Percentiles rank a stretch among this genome's conserved stretches.
These are phyloP conservation scores for Chaitophorus viminalis DNA, from an alignment of 2,888 invertebrate genomes.

Conservation along the genomic window DNA sequence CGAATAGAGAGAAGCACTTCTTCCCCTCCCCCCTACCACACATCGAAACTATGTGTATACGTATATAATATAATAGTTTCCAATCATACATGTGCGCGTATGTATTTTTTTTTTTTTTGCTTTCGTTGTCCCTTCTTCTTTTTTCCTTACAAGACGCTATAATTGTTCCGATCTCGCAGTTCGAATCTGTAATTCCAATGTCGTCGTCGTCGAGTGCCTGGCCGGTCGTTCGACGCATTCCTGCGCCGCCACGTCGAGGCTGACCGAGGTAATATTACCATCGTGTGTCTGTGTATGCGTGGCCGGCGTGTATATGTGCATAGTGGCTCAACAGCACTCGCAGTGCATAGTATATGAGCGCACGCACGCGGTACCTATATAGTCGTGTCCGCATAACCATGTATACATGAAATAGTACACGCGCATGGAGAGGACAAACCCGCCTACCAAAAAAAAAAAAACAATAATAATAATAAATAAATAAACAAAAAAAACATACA, in stretches of 20 bases:
- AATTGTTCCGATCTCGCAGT: conserved; percentile 47
- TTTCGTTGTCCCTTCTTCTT: no score
- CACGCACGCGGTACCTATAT: background rate
- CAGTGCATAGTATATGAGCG: background rate
- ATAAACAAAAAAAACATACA: background rate
- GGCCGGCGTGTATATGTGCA: background rate
- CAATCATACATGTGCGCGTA: background rate
- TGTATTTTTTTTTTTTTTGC: background rate
- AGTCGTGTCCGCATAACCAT: no score
- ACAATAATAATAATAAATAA: background rate
- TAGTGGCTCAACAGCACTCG: background rate
- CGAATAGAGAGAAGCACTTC: conserved; percentile 4
- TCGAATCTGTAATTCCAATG: conserved; percentile 57
- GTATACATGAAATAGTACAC: background rate
- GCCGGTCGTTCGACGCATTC: conserved; percentile 32
- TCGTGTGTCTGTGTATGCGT: background rate
- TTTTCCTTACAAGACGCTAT: background rate
- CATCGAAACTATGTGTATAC: no score
- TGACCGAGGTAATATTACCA: background rate
- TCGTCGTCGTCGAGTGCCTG: conserved; percentile 20
- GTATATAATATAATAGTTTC: background rate
- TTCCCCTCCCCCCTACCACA: background rate
- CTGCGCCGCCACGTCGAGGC: background rate
- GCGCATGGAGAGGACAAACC: background rate
- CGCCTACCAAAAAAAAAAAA: background rate